phyloP scores from a whole-genome alignment of 2,888 invertebrate species.

The Melinopterus prodromus region DNA sequence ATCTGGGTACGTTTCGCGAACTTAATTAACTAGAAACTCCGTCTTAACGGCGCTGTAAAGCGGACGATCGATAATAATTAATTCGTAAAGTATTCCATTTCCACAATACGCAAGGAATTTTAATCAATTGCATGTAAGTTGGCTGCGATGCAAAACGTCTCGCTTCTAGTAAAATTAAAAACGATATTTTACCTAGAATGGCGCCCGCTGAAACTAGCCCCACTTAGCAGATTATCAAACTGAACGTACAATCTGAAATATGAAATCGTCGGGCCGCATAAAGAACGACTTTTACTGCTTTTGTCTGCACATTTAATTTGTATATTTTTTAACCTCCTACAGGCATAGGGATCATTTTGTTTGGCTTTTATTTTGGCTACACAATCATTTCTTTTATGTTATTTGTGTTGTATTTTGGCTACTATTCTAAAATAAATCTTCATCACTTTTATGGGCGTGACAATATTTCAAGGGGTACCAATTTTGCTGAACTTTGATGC shows the following conservation, averaged over 20 bases:
- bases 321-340: no score
- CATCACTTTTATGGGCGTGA: no score
- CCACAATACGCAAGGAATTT: slow-evolving; percentile 6
- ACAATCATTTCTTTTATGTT: no score
- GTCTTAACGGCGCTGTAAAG: not conserved
- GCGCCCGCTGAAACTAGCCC: not conserved
- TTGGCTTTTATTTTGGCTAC: no score
- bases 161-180: slow-evolving; percentile 24
- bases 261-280: slow-evolving; percentile 4
- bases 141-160: slow-evolving; percentile 13
- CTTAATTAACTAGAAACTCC: not conserved
- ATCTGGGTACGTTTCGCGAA: not conserved
- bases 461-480: no score
- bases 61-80: not conserved
- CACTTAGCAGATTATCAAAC: not conserved
- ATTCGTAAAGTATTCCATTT: not conserved
- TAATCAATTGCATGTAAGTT: slow-evolving; percentile 18
- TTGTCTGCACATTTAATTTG: not conserved
- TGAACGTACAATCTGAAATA: slow-evolving; percentile 4
- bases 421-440: no score
- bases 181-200: slow-evolving; percentile 23
- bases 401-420: no score
- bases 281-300: not conserved
- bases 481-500: no score
- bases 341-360: no score